Evolutionary conservation across 2,888 invertebrate genomes (phyloP).

Genomic region (Dexiosoma caninum): DNA sequence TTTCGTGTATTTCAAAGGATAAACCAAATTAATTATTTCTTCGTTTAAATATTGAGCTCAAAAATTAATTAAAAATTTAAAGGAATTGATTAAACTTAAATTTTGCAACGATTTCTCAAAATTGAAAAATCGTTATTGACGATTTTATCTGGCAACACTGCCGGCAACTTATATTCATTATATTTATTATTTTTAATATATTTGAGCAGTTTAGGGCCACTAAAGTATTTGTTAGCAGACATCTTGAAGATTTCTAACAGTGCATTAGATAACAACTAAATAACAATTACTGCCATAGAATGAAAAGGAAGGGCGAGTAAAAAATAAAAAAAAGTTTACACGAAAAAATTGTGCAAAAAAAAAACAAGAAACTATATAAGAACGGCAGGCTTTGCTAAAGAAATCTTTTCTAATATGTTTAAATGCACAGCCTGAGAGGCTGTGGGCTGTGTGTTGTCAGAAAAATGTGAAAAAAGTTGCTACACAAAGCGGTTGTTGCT

Average conservation of each 20-base stretch:
- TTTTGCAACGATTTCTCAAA: too few species aligned
- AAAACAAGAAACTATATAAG: neutral
- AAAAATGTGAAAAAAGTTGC: neutral
- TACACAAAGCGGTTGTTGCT: neutral
- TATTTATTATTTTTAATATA: constrained; percentile 33
- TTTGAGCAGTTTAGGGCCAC: constrained; percentile 31
- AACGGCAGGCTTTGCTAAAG: too few species aligned
- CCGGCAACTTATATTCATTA: too few species aligned
- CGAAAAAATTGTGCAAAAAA: too few species aligned
- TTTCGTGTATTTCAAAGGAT: too few species aligned
- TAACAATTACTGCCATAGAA: constrained; percentile 29
- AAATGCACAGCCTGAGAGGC: neutral
- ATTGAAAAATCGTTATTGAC: too few species aligned
- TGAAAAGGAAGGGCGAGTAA: neutral
- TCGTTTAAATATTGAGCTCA: too few species aligned
- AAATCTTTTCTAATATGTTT: neutral
- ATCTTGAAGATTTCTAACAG: neutral
- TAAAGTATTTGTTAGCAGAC: neutral
- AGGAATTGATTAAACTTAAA: too few species aligned
- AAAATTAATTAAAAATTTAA: too few species aligned
- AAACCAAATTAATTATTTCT: too few species aligned
- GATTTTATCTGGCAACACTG: too few species aligned
- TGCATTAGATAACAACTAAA: constrained; percentile 37
- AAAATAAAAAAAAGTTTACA: neutral
- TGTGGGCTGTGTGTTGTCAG: too few species aligned